These are phyloP conservation scores for Mola mola DNA, from an alignment of 2,113 vertebrate genomes.

Conservation along the genomic window DNA sequence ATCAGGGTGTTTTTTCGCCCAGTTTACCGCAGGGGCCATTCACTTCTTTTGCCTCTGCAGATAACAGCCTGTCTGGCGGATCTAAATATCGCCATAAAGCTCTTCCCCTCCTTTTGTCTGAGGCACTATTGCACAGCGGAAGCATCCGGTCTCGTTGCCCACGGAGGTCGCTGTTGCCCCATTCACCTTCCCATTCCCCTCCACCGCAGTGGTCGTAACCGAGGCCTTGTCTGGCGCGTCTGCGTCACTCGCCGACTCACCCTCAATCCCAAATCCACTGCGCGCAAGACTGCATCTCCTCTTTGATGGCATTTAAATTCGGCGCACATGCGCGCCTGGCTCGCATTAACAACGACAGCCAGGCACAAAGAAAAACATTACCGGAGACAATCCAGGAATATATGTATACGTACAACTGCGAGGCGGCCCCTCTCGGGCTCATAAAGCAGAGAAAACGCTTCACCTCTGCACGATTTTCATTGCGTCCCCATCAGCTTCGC, in stretches of 20 bases:
- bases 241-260: constrained; percentile 45
- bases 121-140: constrained; percentile 77
- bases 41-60: constrained; percentile 78
- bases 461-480: constrained; percentile 6
- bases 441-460: constrained; percentile 6
- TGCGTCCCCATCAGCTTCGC: constrained; percentile 12
- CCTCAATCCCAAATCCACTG: constrained; percentile 57
- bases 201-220: constrained; percentile 93
- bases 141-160: constrained; percentile 74
- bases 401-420: constrained; percentile 18
- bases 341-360: constrained; percentile 1
- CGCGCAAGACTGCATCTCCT: constrained; percentile 27
- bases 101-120: constrained; percentile 77
- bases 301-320: constrained; percentile 54
- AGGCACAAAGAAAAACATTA: constrained; percentile 5
- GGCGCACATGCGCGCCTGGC: constrained; percentile 14
- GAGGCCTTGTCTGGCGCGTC: constrained; percentile 88
- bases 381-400: constrained; percentile 34
- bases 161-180: constrained; percentile 83
- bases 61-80: constrained; percentile 82
- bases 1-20: constrained; percentile 75
- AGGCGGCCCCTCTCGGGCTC: constrained; percentile 25
- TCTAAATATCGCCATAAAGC: constrained; percentile 83
- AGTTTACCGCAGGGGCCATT: constrained; percentile 82
- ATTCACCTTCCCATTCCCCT: constrained; percentile 84